Evolutionary conservation across 2,888 invertebrate genomes (phyloP), one percentile per base, ranked within the genome.

Genomic region (Drosophila vallismaia): DNA sequence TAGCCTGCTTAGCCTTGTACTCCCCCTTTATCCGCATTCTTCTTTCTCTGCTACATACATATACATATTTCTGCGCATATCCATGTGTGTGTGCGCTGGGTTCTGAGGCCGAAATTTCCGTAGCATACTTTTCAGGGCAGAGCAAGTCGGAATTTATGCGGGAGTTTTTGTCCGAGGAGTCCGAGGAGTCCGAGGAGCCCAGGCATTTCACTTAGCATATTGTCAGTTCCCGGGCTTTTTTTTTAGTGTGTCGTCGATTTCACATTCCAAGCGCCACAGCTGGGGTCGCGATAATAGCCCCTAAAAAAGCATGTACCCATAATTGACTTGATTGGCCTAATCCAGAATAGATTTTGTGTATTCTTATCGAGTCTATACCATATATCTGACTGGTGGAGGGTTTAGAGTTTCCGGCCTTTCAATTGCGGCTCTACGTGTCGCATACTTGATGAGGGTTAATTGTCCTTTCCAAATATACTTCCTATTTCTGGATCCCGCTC

Each of bases 101-200:
- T 66, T 52, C 42, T 38, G 53, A 38, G 51, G n/a, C 48, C 63
- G 19, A 64, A 45, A 64, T 63, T 59, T 68, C 58, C 33, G 54
- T 79, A 85, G 82, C 80, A 82, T 66, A 79, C 64, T 69, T 82
- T 85, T 53, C 14, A 69, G 84, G 74, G 52, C 50, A 62, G 81
- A 68, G 51, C 54, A 36, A 62, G 40, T 60, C 54, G 28, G 55
- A 60, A 60, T 68, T 69, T 44, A 57, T 77, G 58, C 53, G 68
- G 33, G 45, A 64, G 64, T 64, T 38, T 29, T 40, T 19, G 26
- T 26, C n/a, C 14, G 36, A 26, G 44, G 45, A 64, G 45, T 14
- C 51, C 44, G n/a, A n/a, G 31, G 26, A 8, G 26, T 26, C n/a
- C 14, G 36, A 26, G 44, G 45, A 64, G 45, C 24, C 51, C 44